A percentile compares a stretch with the other conserved stretches of the same genome.
Evolutionary conservation across 2,888 invertebrate species (phyloP).

Genomic region (Drosophila cyrtoloma): DNA sequence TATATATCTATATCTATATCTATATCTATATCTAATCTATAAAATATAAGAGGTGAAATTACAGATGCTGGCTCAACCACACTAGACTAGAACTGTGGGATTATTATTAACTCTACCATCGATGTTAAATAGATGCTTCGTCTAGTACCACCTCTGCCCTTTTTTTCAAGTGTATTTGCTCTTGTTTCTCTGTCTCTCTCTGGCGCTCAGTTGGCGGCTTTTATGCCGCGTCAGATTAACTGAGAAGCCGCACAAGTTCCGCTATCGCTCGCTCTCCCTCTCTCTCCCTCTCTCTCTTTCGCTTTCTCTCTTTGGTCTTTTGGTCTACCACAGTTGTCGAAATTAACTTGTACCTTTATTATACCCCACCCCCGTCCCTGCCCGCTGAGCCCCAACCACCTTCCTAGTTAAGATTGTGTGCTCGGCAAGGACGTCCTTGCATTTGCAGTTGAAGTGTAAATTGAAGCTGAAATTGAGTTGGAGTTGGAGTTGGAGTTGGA

Average conservation of each 20-base stretch:
- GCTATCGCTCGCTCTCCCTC: not conserved
- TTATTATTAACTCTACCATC: not conserved
- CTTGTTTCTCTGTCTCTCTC: not conserved
- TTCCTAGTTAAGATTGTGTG: not conserved
- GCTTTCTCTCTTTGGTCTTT: constrained; percentile 11
- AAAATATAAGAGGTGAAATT: not conserved
- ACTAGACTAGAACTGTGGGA: not conserved
- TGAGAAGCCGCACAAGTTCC: constrained; percentile 62
- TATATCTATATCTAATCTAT: too few relatives aligned
- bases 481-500: not conserved
- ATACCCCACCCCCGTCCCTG: not conserved
- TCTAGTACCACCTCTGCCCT: too few relatives aligned
- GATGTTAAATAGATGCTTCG: too few relatives aligned
- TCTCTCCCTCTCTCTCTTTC: not conserved
- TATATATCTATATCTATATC: too few relatives aligned
- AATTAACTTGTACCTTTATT: constrained; percentile 57
- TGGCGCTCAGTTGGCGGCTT: constrained; percentile 11
- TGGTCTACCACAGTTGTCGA: constrained; percentile 49
- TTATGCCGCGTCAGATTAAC: constrained; percentile 37
- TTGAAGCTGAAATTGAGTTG: not conserved
- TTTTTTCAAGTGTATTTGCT: not conserved
- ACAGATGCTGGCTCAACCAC: not conserved
- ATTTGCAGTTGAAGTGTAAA: not conserved
- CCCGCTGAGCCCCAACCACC: not conserved
- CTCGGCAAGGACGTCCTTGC: not conserved